Base-by-base conservation (phyloP, 2,888 invertebrate genomes). In the Tribolium freemani region DNA sequence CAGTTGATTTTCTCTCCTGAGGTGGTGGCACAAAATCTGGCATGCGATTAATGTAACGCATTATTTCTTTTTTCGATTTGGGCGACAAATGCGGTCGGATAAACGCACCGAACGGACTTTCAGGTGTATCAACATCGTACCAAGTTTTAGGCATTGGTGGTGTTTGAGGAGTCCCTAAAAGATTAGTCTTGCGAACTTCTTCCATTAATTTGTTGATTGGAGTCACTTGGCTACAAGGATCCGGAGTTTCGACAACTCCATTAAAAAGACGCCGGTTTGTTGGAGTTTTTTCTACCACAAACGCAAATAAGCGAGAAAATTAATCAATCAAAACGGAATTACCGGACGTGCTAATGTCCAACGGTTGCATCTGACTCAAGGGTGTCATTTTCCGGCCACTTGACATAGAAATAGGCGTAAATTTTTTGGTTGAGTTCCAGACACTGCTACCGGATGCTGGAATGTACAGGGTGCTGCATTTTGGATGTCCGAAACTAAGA, bases 101-200 rank as follows among this genome's bases (percentile, higher is more conserved):
- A 66, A 88, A 84, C 38, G 86, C 85, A 1, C 90, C 90, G 69
- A 89, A 88, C 0, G 90, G 90, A 5, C 89, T 88, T 1, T 89
- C 88, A 0, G 91, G 91, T 0, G 91, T 91, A 9, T 87, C 84
- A 2, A 88, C 83, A 56, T 78, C 68, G 48, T 72, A 84, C 84
- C 8, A 73, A 13, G 50, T 86, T 88, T 16, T 86, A 0, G 78
- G 75, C 31, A 72, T 26, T 30, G 67, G 50, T 16, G 56, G 67
- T 21, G 75, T 69, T 31, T 77, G 71, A 2, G 82, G 83, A 2
- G 83, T 81, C 4, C 78, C 81, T 0, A 83, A 53, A 20, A 83
- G 72, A 63, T 83, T 80, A 13, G 78, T 81, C 46, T 78, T 78
- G 46, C 83, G 76, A 9, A 84, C 82, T 58, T 84, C 81, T 68